Conservation (phyloP, 2,113 vertebrate genomes). For the Oncorhynchus tshawytscha region DNA sequence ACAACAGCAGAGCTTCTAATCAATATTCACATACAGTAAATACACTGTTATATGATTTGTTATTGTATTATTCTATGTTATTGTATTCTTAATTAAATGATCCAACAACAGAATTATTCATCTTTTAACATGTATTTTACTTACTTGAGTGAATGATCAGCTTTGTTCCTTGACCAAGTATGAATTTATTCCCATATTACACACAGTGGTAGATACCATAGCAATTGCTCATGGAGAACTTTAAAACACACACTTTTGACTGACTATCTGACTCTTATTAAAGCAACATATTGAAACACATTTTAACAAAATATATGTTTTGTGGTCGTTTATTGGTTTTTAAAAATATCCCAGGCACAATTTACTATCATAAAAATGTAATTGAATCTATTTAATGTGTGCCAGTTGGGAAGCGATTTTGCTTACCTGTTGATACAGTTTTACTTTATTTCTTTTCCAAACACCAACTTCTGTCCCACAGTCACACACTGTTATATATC, state of each 20-base stretch:
- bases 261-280: neutral
- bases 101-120: neutral
- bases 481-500: constrained; percentile 6
- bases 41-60: neutral
- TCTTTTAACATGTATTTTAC: neutral
- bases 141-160: constrained; percentile 36
- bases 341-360: neutral
- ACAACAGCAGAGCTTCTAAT: neutral
- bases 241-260: neutral
- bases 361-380: no score
- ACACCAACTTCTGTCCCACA: constrained; percentile 6
- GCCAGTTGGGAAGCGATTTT: neutral
- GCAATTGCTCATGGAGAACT: neutral
- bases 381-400: neutral
- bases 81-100: no score
- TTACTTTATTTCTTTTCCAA: constrained; percentile 13
- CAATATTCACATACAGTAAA: neutral
- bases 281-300: no score
- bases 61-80: no score
- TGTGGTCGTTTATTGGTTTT: neutral
- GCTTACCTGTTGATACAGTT: constrained; percentile 20
- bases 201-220: constrained; percentile 28
- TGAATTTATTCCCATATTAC: constrained; percentile 21
- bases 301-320: neutral
- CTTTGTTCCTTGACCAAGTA: constrained; percentile 30